A percentile compares a stretch with the other conserved stretches of the same genome.
phyloP scores from a whole-genome alignment of 1,140 invertebrate genomes.

The Drosophila lini region DNA sequence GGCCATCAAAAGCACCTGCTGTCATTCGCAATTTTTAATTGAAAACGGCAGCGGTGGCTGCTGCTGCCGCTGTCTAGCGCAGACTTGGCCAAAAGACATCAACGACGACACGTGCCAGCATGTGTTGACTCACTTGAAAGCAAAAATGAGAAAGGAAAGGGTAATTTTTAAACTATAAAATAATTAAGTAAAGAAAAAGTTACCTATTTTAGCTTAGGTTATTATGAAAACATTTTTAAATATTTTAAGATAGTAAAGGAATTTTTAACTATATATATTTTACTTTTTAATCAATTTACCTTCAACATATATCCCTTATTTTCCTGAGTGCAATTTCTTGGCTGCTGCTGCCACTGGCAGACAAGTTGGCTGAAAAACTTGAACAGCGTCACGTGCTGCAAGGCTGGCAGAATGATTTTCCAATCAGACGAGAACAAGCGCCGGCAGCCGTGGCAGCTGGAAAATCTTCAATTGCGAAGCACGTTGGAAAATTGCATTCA shows the following conservation, averaged over 20 bases:
- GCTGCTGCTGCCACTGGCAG: conserved; percentile 39
- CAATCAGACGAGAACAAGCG: conserved; percentile 61
- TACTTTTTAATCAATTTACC: no score
- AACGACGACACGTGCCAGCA: conserved; percentile 73
- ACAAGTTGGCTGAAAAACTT: conserved; percentile 50
- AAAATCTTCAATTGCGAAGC: conserved; percentile 71
- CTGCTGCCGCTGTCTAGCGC: conserved; percentile 51
- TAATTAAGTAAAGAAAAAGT: background rate
- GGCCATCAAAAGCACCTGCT: conserved; percentile 67
- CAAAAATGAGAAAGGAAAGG: background rate
- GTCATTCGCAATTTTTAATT: conserved; percentile 82
- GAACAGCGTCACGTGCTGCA: conserved; percentile 67
- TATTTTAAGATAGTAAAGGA: no score
- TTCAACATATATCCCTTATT: background rate
- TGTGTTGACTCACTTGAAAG: conserved; percentile 55
- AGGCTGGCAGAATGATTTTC: conserved; percentile 65
- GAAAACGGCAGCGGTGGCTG: conserved; percentile 65
- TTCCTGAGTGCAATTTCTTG: conserved; percentile 8
- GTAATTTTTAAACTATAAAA: background rate
- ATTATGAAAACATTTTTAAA: no score
- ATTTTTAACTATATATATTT: no score
- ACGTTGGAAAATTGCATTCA: conserved; percentile 70
- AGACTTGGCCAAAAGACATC: conserved; percentile 54
- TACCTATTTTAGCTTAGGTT: background rate
- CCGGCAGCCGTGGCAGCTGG: conserved; percentile 62